Evolutionary conservation across 2,888 invertebrate genomes (phyloP).

Genomic region (Drosophila sordidapex): DNA sequence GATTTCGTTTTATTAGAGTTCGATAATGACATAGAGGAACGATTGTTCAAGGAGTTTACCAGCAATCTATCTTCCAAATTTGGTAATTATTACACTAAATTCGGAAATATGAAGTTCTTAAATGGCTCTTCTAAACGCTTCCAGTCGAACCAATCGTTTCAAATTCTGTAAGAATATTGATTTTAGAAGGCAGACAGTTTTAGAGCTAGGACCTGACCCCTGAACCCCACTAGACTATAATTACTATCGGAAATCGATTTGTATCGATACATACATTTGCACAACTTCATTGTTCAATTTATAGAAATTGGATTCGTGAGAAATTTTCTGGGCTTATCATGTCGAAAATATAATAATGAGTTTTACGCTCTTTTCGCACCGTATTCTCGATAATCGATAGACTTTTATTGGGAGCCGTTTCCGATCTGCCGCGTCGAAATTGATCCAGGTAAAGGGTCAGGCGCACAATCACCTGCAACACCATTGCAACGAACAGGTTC

Average conservation of each 20-base stretch:
- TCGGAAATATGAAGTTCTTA: neutral
- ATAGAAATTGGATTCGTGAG: neutral
- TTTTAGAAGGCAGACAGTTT: neutral
- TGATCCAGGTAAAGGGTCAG: constrained; percentile 92
- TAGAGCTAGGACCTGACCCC: neutral
- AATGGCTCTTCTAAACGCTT: neutral
- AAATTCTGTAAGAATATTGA: neutral
- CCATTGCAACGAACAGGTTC: constrained; percentile 93
- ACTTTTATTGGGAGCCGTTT: constrained; percentile 80
- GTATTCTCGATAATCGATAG: constrained; percentile 88
- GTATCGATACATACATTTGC: neutral
- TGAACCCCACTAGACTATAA: neutral
- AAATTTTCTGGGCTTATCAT: neutral
- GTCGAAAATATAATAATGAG: neutral
- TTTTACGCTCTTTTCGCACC: constrained; percentile 85
- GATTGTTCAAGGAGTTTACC: neutral
- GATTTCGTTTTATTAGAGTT: neutral
- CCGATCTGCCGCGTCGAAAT: constrained; percentile 84
- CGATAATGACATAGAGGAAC: neutral
- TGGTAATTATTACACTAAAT: neutral
- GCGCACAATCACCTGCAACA: constrained; percentile 90
- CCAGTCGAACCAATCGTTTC: neutral
- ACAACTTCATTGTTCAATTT: neutral
- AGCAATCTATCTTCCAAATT: neutral
- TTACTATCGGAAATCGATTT: neutral